Conservation (phyloP, 2,113 vertebrate species). For the Australoheros scitulus region DNA sequence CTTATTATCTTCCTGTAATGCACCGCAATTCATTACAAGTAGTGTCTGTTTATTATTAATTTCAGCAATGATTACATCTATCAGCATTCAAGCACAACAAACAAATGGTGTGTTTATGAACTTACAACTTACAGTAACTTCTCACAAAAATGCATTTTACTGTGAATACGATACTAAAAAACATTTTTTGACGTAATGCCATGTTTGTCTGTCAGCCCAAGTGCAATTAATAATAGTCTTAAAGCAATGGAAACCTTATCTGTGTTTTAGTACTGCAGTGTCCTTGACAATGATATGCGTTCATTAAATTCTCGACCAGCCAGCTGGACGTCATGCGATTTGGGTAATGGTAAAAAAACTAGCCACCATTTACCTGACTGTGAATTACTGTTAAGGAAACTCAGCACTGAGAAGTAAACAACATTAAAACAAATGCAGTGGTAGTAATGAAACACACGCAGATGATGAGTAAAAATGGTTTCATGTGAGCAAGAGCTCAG, state of each 20-base stretch:
- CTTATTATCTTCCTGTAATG: slow-evolving; percentile 16
- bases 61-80: slow-evolving; percentile 26
- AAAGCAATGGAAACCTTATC: background rate
- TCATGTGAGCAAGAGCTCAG: background rate
- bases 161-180: background rate
- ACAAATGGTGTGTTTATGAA: background rate
- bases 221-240: background rate
- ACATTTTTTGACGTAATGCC: background rate
- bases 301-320: background rate
- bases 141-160: background rate
- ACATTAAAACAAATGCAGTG: background rate
- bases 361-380: background rate
- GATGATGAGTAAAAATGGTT: background rate
- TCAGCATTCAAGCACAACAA: slow-evolving; percentile 13
- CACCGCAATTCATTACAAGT: slow-evolving; percentile 33
- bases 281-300: background rate
- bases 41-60: slow-evolving; percentile 36
- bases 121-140: background rate
- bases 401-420: background rate
- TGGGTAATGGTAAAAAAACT: background rate
- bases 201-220: background rate
- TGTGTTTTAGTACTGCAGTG: background rate
- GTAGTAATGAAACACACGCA: too few relatives aligned
- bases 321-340: background rate
- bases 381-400: background rate